These are phyloP conservation scores for Cirrhinus molitorella DNA, from an alignment of 2,797 vertebrate genomes.

Conservation along the genomic window DNA sequence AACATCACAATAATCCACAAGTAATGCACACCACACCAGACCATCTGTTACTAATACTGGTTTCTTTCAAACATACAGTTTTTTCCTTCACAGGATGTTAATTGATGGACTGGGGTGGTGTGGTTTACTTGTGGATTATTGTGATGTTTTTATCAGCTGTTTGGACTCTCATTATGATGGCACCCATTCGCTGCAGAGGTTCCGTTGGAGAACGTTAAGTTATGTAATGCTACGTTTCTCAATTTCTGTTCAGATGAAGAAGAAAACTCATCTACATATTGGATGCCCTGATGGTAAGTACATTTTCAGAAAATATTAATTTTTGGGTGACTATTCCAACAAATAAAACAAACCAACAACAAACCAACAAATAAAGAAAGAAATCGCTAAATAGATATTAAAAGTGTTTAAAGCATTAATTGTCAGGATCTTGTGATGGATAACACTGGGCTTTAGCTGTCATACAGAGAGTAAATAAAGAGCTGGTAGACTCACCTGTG, in stretches of 20 bases:
- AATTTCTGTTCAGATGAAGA: background rate
- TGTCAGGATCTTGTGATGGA: background rate
- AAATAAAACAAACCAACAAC: background rate
- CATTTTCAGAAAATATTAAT: background rate
- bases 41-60: too few relatives aligned
- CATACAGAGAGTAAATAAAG: background rate
- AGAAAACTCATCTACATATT: background rate
- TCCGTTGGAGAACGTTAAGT: background rate
- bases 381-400: too few relatives aligned
- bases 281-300: background rate
- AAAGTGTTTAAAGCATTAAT: background rate
- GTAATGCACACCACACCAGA: background rate
- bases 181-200: background rate
- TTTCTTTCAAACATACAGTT: too few relatives aligned
- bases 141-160: background rate
- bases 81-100: too few relatives aligned
- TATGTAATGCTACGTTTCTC: background rate
- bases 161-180: background rate
- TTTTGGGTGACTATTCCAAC: background rate
- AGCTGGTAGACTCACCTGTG: slow-evolving; percentile 71
- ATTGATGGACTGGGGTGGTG: background rate
- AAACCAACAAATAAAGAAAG: background rate
- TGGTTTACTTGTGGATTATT: background rate
- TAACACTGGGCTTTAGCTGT: background rate
- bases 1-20: background rate